Base-by-base conservation (phyloP, 2,797 vertebrate species). In the Phoxinus dragarum region DNA sequence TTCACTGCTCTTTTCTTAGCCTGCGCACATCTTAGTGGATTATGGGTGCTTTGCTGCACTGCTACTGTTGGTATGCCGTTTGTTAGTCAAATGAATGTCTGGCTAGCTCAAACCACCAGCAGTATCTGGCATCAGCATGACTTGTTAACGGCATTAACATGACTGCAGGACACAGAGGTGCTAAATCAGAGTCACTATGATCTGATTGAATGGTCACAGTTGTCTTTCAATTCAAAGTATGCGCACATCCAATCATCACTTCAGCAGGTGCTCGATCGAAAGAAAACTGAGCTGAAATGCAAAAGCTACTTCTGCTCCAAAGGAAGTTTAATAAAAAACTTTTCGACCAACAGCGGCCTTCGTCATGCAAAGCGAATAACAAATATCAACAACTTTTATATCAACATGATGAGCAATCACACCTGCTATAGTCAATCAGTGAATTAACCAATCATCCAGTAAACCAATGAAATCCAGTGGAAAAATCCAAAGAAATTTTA, bases 1-100 rank as follows among this genome's bases (percentile, higher is more conserved):
- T 36, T 75, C 36, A 8, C 68, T 52, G 80, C 75, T 82, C 67
- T 85, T 88, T 88, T 85, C 49, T 47, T 54, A 73, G 77, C 40
- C 31, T 49, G 36, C 2, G 31, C 19, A 44, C 44, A 64, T 14
- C 40, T 7, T 49, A 64, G 44, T 54, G 69, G 69, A 78, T 54
- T 61, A 17, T n/a, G 42, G 21, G 44, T 27, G 52, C 38, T 47
- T 23, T 49, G 34, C 66, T 54, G 67, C 23, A 34, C 44, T 38
- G 59, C n/a, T 84, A 66, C 56, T 66, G 69, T 47, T 87, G 59
- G 34, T 67, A 75, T 76, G 44, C 56, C 21, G 7, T 47, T 49
- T 47, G 27, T 17, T 5, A 69, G 27, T 52, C 42, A 78, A 44
- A 73, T 42, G 5, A 27, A 64, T 19, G 59, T 21, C 40, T 2